Evolutionary conservation across 2,113 vertebrate species (phyloP), one percentile per base, ranked within the genome.

Genomic region (Hemichromis elongatus): DNA sequence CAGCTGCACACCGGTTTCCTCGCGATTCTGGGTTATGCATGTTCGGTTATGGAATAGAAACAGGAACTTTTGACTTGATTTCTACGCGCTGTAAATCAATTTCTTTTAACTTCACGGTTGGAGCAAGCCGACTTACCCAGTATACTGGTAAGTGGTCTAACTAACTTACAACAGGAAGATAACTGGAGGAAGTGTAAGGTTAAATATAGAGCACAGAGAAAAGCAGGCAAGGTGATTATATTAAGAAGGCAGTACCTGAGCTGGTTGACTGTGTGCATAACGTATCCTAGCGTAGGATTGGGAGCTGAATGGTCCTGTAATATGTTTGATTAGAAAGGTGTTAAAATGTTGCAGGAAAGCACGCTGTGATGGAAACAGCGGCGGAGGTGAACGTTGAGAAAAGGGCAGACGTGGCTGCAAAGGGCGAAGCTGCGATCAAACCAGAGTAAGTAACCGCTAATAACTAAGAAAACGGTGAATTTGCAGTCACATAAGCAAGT

Each of bases 401-500:
- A 16, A 16, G 6, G 42, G 40, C 83, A 9, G 19, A 80, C 11
- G 80, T 35, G 2, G n/a, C 19, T 37, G 86, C 88, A 10, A 95
- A 94, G 83, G 96, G 96, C 19, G 90, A 90, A 81, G 95, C 96
- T 30, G 77, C 92, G 1, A 91, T 96, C 66, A 96, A 95, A 94
- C 12, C 85, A 35, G 90, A 95, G 96, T 96, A 85, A 93, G 95
- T 86, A 28, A 54, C 9, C 2, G 5, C 2, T 59, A n/a, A 52
- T 28, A 52, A 28, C 52, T 7, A 40, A 19, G 50, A 30, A 26
- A 54, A 35, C 57, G 42, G 9, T 28, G 55, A 61, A 52, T 35
- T 52, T 8, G 35, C 1, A 30, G 28, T 30, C 14, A 33, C 50
- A n/a, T 9, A 9, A 19, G 4, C 19, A 53, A n/a, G 18, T n/a